Evolutionary conservation across 2,888 invertebrate species (phyloP), one percentile per base, ranked within the genome.

Genomic region (Gymnosoma rotundatum): DNA sequence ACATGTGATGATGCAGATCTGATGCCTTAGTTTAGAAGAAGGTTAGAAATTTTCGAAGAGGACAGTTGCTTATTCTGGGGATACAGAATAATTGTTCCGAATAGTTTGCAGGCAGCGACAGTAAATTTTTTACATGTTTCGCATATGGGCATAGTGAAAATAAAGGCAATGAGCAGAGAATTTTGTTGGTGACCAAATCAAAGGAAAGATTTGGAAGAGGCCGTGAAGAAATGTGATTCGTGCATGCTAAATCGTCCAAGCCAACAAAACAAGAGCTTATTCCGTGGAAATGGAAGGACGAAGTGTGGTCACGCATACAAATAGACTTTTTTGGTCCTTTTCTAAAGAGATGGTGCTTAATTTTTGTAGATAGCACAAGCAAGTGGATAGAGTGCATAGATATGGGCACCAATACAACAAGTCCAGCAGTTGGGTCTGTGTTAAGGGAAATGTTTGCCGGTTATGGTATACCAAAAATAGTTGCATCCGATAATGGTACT

Each of bases 141-240:
- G 85, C 63, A 45, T 45, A 45, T 86, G 56, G 83, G 87, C 0
- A 83, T 86, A 16, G 72, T 58, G 2, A 81, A 83, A 73, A 87
- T 83, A 66, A 87, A 87, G 50, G 38, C 73, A 82, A 87, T 45
- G 45, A 14, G 10, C 45, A 45, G 45, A 45, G 45, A 45, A 45
- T 45, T 8, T 45, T 45, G 45, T 64, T 88, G 88, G 79, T 88
- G 88, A 83, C 87, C 88, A 73, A 73, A 67, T 50, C 82, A 85
- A 61, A 83, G 36, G 45, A 73, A 78, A 10, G 83, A 85, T 20
- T 64, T 78, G 21, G 73, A 83, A 66, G 25, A 66, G 16, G 5
- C 42, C 3, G 70, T 70, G 12, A 75, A 72, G 18, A 16, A 18
- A 14, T 75, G 70, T 64, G 67, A 72, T n/a, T 38, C 78, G 6